phyloP scores from a whole-genome alignment of 2,797 vertebrate genomes.

The Gymnodraco acuticeps region DNA sequence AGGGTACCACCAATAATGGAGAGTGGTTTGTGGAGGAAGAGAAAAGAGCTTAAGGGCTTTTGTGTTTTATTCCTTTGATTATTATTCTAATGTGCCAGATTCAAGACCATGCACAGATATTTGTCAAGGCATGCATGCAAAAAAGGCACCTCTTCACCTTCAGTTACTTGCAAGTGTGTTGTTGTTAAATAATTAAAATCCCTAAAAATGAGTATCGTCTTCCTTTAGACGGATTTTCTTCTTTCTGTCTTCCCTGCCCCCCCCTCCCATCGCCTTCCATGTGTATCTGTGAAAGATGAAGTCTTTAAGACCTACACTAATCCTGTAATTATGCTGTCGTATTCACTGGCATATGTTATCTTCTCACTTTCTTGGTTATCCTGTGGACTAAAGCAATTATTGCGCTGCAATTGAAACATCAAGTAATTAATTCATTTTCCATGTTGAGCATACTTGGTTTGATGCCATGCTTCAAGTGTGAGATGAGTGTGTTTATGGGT shows the following conservation, averaged over 20 bases:
- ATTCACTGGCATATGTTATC: conserved; percentile 83
- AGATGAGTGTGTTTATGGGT: conserved; percentile 85
- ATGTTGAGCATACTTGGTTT: conserved; percentile 89
- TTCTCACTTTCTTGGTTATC: conserved; percentile 76
- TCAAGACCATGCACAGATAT: conserved; percentile 19
- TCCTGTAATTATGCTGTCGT: conserved; percentile 84
- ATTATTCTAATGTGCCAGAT: conserved; percentile 42
- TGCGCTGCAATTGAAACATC: conserved; percentile 89
- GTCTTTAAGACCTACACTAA: conserved; percentile 77
- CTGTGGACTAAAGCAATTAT: conserved; percentile 82
- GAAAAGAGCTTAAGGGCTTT: conserved; percentile 40
- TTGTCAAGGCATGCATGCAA: conserved; percentile 17
- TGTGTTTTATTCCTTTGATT: conserved; percentile 41
- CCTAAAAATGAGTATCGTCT: conserved; percentile 11
- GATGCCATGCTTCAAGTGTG: conserved; percentile 80
- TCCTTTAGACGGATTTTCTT: conserved; percentile 30
- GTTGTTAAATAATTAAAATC: conserved; percentile 14
- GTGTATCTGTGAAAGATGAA: conserved; percentile 67
- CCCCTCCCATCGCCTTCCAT: conserved; percentile 1
- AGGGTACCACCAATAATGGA: conserved; percentile 41
- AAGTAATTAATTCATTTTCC: conserved; percentile 94
- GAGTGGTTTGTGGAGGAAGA: conserved; percentile 26
- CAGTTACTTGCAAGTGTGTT: conserved; percentile 24
- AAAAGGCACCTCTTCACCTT: conserved; percentile 23
- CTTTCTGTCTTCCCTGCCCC: background rate